phyloP scores from a whole-genome alignment of 2,888 invertebrate species.

The Oeneis ivallda region DNA sequence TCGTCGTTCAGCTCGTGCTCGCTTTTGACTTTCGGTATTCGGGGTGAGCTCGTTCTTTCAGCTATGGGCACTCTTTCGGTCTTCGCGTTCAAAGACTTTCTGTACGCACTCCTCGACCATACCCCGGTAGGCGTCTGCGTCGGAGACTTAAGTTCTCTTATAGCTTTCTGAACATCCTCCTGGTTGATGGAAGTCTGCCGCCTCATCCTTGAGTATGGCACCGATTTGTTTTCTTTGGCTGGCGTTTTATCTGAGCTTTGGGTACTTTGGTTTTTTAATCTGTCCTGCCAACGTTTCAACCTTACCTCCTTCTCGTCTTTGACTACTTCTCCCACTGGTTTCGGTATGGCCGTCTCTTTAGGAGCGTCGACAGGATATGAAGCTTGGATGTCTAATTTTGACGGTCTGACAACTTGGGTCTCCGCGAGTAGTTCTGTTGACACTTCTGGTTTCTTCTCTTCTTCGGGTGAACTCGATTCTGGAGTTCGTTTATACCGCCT shows the following conservation, averaged over 20 bases:
- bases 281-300: slow-evolving; percentile 86
- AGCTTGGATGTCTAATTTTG: slow-evolving; percentile 76
- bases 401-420: slow-evolving; percentile 76
- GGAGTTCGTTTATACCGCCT: slow-evolving; percentile 88
- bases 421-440: slow-evolving; percentile 76
- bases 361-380: slow-evolving; percentile 73
- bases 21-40: slow-evolving; percentile 78
- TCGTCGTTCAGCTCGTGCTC: slow-evolving; percentile 92
- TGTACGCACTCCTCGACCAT: slow-evolving; percentile 78
- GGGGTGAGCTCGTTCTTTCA: slow-evolving; percentile 69
- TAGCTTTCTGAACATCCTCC: slow-evolving; percentile 86
- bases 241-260: slow-evolving; percentile 72
- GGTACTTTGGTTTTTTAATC: slow-evolving; percentile 82
- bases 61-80: slow-evolving; percentile 52
- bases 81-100: slow-evolving; percentile 60
- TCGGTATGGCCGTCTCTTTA: slow-evolving; percentile 56
- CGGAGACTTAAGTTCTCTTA: slow-evolving; percentile 84
- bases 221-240: slow-evolving; percentile 71
- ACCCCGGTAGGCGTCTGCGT: slow-evolving; percentile 83
- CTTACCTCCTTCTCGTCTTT: slow-evolving; percentile 82
- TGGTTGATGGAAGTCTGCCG: slow-evolving; percentile 87
- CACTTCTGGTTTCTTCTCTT: slow-evolving; percentile 75
- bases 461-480: slow-evolving; percentile 81
- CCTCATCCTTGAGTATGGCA: slow-evolving; percentile 76
- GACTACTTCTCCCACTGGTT: slow-evolving; percentile 58